phyloP scores from a whole-genome alignment of 2,113 vertebrate genomes.

The Pteropus alecto region DNA sequence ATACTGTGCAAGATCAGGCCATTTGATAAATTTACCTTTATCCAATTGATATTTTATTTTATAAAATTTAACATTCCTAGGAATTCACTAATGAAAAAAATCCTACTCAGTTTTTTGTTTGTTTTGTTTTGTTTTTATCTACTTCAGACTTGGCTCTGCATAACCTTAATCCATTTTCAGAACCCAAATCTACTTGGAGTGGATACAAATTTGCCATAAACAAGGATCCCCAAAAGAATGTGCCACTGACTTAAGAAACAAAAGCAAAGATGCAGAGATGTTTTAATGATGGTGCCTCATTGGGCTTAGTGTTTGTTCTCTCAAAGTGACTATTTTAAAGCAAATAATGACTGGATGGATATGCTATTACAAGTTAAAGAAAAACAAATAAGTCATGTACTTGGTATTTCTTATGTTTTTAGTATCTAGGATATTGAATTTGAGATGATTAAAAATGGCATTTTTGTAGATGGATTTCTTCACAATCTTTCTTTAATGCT shows the following conservation, averaged over 20 bases:
- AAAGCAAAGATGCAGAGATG: not conserved
- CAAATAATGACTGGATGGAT: not conserved
- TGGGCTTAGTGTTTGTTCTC: not conserved
- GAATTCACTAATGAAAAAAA: not conserved
- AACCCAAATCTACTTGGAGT: not conserved
- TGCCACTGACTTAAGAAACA: not conserved
- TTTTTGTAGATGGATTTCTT: not conserved
- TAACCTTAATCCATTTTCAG: conserved; percentile 13
- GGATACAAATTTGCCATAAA: conserved; percentile 4
- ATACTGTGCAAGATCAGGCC: not conserved
- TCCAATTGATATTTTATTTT: not conserved
- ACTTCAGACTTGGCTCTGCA: not conserved
- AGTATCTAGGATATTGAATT: not conserved
- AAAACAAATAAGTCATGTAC: not conserved
- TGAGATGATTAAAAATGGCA: not conserved
- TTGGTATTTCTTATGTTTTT: not conserved
- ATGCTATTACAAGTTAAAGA: not conserved
- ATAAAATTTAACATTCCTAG: conserved; percentile 5
- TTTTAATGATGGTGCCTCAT: not conserved
- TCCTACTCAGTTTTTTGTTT: not conserved
- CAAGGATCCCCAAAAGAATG: not conserved
- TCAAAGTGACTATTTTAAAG: not conserved
- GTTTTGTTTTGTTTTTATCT: not conserved
- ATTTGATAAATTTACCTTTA: not conserved
- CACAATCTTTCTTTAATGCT: not conserved